Percentiles rank a stretch among this genome's conserved stretches.
These are phyloP conservation scores for Microtus pennsylvanicus DNA, from an alignment of 2,113 vertebrate genomes.

Conservation along the genomic window DNA sequence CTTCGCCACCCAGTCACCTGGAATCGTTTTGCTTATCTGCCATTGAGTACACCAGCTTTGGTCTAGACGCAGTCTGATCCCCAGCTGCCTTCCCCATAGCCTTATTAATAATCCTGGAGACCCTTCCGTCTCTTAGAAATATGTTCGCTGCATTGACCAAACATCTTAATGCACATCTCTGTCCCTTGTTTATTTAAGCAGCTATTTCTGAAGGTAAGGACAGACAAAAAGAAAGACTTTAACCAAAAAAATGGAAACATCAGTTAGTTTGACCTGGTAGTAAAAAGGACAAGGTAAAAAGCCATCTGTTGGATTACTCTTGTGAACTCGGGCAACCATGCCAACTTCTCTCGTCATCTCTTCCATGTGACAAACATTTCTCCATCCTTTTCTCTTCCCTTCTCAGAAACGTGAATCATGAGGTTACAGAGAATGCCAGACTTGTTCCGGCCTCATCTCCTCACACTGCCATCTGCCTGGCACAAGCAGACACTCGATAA, in stretches of 20 bases:
- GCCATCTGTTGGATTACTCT: not conserved
- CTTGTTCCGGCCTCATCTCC: not conserved
- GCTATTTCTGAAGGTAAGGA: constrained; percentile 22
- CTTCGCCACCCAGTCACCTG: not conserved
- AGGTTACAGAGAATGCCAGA: not conserved
- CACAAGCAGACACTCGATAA: not conserved
- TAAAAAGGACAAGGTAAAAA: not conserved
- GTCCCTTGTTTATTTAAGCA: constrained; percentile 26
- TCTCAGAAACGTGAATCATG: not conserved
- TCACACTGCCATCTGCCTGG: not conserved
- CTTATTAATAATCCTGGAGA: not conserved
- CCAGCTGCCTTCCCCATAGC: not conserved
- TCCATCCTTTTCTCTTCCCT: not conserved
- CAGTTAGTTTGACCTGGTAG: not conserved
- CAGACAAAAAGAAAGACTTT: constrained; percentile 14
- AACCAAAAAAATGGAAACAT: constrained; percentile 11
- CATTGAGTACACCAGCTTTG: not conserved
- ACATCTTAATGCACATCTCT: not conserved
- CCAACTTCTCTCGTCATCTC: not conserved
- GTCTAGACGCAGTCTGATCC: not conserved
- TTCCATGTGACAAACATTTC: not conserved
- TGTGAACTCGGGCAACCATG: not conserved
- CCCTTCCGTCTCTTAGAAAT: constrained; percentile 33
- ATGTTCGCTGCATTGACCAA: not conserved
- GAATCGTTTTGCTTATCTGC: constrained; percentile 24